These are phyloP conservation scores for Apotomis betuletana DNA, from an alignment of 2,888 invertebrate species.

Conservation along the genomic window DNA sequence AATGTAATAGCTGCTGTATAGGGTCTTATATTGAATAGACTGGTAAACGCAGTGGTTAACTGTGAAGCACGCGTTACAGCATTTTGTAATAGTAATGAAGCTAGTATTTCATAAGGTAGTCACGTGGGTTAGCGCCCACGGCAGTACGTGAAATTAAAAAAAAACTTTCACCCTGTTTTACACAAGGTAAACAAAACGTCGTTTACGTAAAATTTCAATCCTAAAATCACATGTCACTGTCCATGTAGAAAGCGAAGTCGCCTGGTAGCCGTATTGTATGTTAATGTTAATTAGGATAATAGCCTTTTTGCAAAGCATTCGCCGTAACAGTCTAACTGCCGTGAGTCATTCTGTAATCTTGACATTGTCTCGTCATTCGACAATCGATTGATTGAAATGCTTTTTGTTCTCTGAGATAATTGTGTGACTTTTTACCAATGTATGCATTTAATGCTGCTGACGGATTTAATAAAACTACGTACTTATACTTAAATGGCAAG, in stretches of 20 bases:
- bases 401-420: conserved; percentile 52
- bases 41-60: conserved; percentile 6
- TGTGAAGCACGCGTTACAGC: conserved; percentile 28
- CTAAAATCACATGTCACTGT: conserved; percentile 20
- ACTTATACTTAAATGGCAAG: conserved; percentile 53
- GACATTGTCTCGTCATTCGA: conserved; percentile 44
- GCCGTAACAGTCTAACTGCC: conserved; percentile 37
- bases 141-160: conserved; percentile 30
- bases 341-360: conserved; percentile 50
- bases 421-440: conserved; percentile 53
- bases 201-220: conserved; percentile 38
- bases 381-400: conserved; percentile 52
- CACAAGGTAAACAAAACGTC: conserved; percentile 37
- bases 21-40: conserved; percentile 17
- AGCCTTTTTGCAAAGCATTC: conserved; percentile 38
- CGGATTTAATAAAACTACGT: not conserved
- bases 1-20: conserved; percentile 10
- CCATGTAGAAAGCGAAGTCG: conserved; percentile 51
- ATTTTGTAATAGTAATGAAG: conserved; percentile 26
- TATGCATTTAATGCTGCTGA: conserved; percentile 14
- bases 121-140: conserved; percentile 37
- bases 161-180: conserved; percentile 39
- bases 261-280: conserved; percentile 53
- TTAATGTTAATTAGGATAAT: conserved; percentile 53
- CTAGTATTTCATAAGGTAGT: conserved; percentile 32